Base-by-base conservation (phyloP, 2,113 vertebrate species). In the Acanthisitta chloris region DNA sequence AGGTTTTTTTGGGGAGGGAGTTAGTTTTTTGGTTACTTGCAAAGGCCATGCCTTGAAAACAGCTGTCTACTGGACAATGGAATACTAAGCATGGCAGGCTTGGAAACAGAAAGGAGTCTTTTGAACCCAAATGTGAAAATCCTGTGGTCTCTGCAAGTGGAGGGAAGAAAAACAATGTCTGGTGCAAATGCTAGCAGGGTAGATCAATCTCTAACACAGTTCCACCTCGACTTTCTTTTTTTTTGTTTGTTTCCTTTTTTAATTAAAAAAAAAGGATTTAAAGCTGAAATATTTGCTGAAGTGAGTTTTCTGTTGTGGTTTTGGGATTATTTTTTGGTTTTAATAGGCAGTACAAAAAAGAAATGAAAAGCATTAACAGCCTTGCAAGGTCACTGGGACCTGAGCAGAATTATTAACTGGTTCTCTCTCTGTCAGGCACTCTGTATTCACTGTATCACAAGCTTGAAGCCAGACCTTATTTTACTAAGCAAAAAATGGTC, bases 391-490 rank as follows among this genome's bases (percentile, higher is more conserved):
- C 91, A 64, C 73, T 65, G 92, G 73, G 78, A 97, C 97, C 98
- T 98, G 98, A 98, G 97, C 70, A 74, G 98, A 98, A 98, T 98
- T 81, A 84, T 97, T 98, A 98, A 98, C 95, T 0, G 19, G 79
- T 92, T 96, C 76, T 86, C 92, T 92, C 92, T 96, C 95, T 92
- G 96, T 92, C 80, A 77, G 88, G 88, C 96, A 57, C 91, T 97
- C 97, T 97, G 96, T 88, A 97, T 98, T 97, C 98, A 97, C 96
- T 96, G 94, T 95, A 96, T 96, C 66, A 25, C 96, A 96, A 97
- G 97, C 98, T 97, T 95, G 97, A 97, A 98, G 97, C 95, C 97
- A 98, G 98, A 97, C 97, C 97, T 98, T 97, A 96, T 98, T 98
- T 98, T 94, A 96, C 95, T 88, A 92, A 98, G 97, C 96, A 98